phyloP scores from a whole-genome alignment of 2,797 vertebrate species.

The Notolepis coatsorum region DNA sequence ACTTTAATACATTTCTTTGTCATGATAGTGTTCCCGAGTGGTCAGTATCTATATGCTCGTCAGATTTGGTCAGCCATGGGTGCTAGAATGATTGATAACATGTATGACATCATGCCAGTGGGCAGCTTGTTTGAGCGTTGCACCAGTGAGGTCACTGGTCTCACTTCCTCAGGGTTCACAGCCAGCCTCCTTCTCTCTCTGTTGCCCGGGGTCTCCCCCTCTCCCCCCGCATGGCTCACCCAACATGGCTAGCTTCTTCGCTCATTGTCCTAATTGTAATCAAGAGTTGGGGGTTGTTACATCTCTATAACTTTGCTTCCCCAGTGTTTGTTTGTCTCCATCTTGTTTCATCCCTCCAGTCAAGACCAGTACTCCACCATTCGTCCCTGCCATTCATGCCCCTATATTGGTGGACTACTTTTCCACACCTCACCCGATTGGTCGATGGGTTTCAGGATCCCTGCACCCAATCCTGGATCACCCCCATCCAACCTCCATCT shows the following conservation, averaged over 20 bases:
- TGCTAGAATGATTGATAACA: slow-evolving; percentile 69
- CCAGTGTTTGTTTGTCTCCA: too few species aligned
- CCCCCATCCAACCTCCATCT: too few species aligned
- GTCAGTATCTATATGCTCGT: slow-evolving; percentile 43
- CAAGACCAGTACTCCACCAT: too few species aligned
- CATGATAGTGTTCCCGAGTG: slow-evolving; percentile 34
- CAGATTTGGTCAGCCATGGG: slow-evolving; percentile 55
- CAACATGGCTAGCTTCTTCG: slow-evolving; percentile 37
- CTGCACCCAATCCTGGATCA: too few species aligned
- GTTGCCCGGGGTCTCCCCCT: background rate
- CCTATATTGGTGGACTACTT: too few species aligned
- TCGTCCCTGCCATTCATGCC: too few species aligned
- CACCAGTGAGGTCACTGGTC: slow-evolving; percentile 75
- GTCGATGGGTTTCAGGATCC: too few species aligned
- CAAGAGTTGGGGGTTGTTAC: background rate
- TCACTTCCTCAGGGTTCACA: slow-evolving; percentile 69
- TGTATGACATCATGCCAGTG: slow-evolving; percentile 76
- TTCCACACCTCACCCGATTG: too few species aligned
- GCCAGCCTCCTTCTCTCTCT: slow-evolving; percentile 30
- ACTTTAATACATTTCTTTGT: slow-evolving; percentile 53
- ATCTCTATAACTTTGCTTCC: too few species aligned
- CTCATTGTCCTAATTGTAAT: slow-evolving; percentile 62
- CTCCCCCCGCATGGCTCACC: background rate
- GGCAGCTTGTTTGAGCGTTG: slow-evolving; percentile 55
- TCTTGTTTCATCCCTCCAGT: too few species aligned